phyloP scores from a whole-genome alignment of 2,888 invertebrate genomes.

The Tetranychus piercei region DNA sequence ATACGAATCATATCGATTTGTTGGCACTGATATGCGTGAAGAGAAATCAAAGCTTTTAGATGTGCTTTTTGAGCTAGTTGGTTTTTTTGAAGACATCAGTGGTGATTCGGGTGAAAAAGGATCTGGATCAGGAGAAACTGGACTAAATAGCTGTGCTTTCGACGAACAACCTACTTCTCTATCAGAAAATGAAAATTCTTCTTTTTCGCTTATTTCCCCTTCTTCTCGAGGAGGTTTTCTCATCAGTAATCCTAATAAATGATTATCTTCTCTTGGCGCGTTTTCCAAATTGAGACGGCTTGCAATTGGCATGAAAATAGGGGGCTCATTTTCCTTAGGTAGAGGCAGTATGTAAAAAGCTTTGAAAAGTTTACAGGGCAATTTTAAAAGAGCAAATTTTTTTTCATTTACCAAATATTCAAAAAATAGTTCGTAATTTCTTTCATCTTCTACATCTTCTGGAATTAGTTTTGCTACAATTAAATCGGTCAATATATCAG shows the following conservation, averaged over 20 bases:
- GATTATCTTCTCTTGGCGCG: not conserved
- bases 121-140: no score
- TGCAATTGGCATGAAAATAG: not conserved
- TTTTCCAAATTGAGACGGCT: not conserved
- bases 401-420: not conserved
- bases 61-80: not conserved
- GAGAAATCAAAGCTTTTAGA: not conserved
- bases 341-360: not conserved
- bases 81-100: no score
- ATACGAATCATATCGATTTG: not conserved
- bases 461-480: not conserved
- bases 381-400: not conserved
- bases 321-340: not conserved
- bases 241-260: not conserved
- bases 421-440: not conserved
- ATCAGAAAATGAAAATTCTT: no score
- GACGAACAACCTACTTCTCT: no score
- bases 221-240: not conserved
- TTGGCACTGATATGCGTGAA: not conserved
- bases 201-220: not conserved
- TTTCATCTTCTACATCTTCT: not conserved
- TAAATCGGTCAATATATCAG: not conserved
- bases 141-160: no score
- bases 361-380: not conserved
- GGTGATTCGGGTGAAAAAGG: no score